Conservation (phyloP, 2,888 invertebrate species). For the Dastarcus helophoroides region DNA sequence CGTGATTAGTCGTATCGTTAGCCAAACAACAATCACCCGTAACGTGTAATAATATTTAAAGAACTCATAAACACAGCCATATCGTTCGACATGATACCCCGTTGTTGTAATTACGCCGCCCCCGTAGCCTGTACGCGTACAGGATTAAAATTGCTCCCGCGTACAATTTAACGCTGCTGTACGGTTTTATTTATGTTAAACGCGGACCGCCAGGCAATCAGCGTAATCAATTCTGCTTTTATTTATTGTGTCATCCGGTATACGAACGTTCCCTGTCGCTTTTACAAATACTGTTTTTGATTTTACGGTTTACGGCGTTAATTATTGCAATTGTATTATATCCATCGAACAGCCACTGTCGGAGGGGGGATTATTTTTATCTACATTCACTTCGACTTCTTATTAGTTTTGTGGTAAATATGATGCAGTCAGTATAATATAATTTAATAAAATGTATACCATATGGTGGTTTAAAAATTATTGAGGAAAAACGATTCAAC, state of each 20-base stretch:
- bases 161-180: slow-evolving; percentile 29
- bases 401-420: too few relatives aligned
- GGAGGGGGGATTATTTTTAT: too few relatives aligned
- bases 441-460: too few relatives aligned
- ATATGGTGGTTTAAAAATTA: too few relatives aligned
- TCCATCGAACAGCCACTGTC: too few relatives aligned
- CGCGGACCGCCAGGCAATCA: slow-evolving; percentile 35
- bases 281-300: too few relatives aligned
- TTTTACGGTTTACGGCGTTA: too few relatives aligned
- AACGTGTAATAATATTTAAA: slow-evolving; percentile 31
- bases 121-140: slow-evolving; percentile 12
- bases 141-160: slow-evolving; percentile 35
- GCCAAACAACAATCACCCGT: slow-evolving; percentile 30
- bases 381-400: too few relatives aligned
- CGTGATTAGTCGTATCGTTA: slow-evolving; percentile 28
- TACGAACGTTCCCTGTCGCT: too few relatives aligned
- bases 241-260: slow-evolving; percentile 29
- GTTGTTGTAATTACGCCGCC: slow-evolving; percentile 1
- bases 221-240: slow-evolving; percentile 39
- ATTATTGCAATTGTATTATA: too few relatives aligned
- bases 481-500: too few relatives aligned
- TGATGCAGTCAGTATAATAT: too few relatives aligned
- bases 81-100: slow-evolving; percentile 13
- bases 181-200: slow-evolving; percentile 36
- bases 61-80: slow-evolving; percentile 23